Percentiles rank a stretch among this genome's conserved stretches.
Conservation (phyloP, 2,888 invertebrate species). For the Heteromyza rotundicornis region DNA sequence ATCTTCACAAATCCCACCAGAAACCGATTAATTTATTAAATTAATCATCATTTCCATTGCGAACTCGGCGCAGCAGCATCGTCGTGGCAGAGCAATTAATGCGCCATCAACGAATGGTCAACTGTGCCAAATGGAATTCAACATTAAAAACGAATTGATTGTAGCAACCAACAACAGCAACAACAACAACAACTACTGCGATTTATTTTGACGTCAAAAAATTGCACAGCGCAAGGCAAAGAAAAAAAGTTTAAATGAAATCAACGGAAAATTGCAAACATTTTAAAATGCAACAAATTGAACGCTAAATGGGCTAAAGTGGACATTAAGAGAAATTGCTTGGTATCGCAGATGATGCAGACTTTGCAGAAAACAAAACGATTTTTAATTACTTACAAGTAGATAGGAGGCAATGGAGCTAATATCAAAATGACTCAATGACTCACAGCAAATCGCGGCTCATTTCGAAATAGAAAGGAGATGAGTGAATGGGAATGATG, state of each 20-base stretch:
- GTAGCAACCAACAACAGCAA: no score
- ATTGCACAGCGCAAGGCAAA: not conserved
- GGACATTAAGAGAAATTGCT: no score
- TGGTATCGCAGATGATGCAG: no score
- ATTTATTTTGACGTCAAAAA: no score
- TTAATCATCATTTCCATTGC: not conserved
- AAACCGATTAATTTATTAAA: constrained; percentile 1
- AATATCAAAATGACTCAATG: no score
- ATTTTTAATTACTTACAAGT: not conserved
- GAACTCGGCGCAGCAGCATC: not conserved
- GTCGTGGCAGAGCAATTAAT: not conserved
- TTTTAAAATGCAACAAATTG: not conserved
- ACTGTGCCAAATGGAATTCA: not conserved
- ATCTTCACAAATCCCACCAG: no score
- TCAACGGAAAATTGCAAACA: constrained; percentile 1
- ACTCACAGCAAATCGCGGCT: no score
- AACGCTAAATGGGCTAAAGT: not conserved
- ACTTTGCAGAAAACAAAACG: not conserved
- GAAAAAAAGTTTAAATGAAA: not conserved
- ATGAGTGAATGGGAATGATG: no score
- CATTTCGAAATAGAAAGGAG: no score
- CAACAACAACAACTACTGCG: no score
- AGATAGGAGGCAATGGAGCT: no score
- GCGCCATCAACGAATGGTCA: not conserved
- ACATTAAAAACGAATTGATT: constrained; percentile 3